These are phyloP conservation scores for human (Homo sapiens) DNA, from an alignment of 2,113 vertebrate genomes.

Conservation along the genomic window GRCh38 chr5:140335501-140336000, in stretches of 20 bases:
- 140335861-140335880: constrained; percentile 90
- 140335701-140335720: neutral
- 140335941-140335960: constrained; percentile 93
- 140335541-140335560: neutral
- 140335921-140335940: constrained; percentile 93
- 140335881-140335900: constrained; percentile 93
- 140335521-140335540: neutral
- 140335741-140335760: neutral
- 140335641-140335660: neutral
- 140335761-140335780: neutral
- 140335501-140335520: neutral
- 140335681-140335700: neutral
- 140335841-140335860: neutral
- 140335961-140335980: constrained; percentile 85
- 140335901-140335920: constrained; percentile 95
- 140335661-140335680: neutral
- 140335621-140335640: neutral
- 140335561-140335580: neutral
- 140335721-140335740: neutral
- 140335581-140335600: neutral
- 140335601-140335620: neutral
- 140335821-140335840: neutral
- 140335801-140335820: neutral
- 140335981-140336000: constrained; percentile 90
- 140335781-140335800: neutral